These are phyloP conservation scores for Apodemia mormo DNA, from an alignment of 2,888 invertebrate species.

Conservation along the genomic window DNA sequence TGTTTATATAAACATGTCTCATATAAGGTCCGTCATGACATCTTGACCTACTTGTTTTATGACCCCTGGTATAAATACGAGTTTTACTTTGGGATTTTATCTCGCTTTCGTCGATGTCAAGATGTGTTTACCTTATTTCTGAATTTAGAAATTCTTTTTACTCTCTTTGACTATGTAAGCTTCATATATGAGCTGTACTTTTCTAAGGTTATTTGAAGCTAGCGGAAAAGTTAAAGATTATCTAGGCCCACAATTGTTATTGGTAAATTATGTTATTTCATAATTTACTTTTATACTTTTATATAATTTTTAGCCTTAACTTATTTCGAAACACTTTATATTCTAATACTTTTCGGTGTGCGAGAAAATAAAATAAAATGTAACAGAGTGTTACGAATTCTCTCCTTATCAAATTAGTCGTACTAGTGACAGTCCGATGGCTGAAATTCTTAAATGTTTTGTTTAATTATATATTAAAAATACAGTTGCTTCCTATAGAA, in stretches of 20 bases:
- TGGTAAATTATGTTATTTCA: too few species aligned
- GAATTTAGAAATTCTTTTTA: conserved; percentile 17
- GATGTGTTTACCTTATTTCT: conserved; percentile 27
- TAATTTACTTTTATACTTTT: too few species aligned
- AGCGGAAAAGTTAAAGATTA: neutral
- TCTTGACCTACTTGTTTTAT: conserved; percentile 38
- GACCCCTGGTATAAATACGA: conserved; percentile 30
- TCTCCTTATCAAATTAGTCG: too few species aligned
- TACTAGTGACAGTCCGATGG: too few species aligned
- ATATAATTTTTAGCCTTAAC: too few species aligned
- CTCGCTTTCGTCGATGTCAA: conserved; percentile 33
- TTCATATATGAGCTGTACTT: neutral
- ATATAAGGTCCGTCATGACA: conserved; percentile 33
- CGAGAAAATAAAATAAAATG: too few species aligned
- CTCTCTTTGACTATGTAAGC: neutral
- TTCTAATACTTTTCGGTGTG: too few species aligned
- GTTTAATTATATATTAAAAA: too few species aligned
- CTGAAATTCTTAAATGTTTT: too few species aligned
- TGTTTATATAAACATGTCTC: conserved; percentile 28
- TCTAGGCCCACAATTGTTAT: neutral
- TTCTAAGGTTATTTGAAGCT: neutral
- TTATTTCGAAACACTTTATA: too few species aligned
- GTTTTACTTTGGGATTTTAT: conserved; percentile 22
- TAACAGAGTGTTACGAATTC: too few species aligned
- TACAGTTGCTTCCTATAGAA: too few species aligned